Base-by-base conservation (phyloP, 2,888 invertebrate species). In the Xestia ashworthii region DNA sequence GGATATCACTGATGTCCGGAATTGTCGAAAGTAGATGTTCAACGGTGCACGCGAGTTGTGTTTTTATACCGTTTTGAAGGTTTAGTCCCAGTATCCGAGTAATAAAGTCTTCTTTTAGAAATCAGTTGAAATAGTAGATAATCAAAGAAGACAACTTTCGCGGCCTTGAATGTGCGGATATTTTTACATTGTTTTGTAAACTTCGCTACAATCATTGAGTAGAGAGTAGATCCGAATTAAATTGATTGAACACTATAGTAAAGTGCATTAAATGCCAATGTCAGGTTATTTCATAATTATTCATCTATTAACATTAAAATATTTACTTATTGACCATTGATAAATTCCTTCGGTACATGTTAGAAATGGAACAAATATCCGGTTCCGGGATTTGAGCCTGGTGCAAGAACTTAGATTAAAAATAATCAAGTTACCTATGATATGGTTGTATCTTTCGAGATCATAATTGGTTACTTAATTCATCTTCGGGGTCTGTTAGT, bases 1-100 rank as follows among this genome's bases (percentile, higher is more conserved):
- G 67, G 72, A 84, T 84, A 77, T 83, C 77, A 70, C n/a, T 67
- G 62, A 74, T 77, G 70, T 80, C 74, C 71, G 76, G 53, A 62
- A 71, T 53, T 53, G 58, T 58, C 14, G 80, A 77, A 83, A 77
- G 74, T 73, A n/a, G 38, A 14, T 69, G 55, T 50, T 76, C 80
- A 77, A 77, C 72, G 74, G n/a, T 74, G 71, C 74, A 71, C 62
- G 71, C 58, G 25, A 44, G 22, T 53, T 71, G 55, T 32, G 55
- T 41, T 75, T 60, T 25, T 22, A 19, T n/a, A 64, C n/a, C 41
- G 53, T 46, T 19, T 65, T 72, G 19, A 38, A 48, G 16, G 46
- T 55, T 22, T 25, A 55, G 48, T n/a, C 64, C 12, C 32, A n/a
- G 32, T 41, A 50, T 46, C 32, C 4, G 32, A 19, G 3, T 65